Evolutionary conservation across 2,888 invertebrate species (phyloP), one percentile per base, ranked within the genome.

Genomic region (Cryptus armator): DNA sequence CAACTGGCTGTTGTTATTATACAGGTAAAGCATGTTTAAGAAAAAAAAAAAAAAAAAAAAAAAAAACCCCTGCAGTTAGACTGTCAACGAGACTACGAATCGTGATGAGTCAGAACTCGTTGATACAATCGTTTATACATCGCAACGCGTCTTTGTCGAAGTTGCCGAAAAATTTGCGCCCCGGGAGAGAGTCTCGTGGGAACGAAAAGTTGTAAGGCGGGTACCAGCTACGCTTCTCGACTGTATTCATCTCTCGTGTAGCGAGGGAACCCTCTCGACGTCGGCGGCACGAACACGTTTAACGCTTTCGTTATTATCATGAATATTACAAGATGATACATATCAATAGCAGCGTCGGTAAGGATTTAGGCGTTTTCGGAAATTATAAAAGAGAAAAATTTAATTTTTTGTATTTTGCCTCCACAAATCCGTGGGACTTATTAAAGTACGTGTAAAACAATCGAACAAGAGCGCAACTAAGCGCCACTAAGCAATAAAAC

Each of bases 131-230:
- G 24, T 56, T 19, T 56, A 19, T 19, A 56, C 6, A 19, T 56
- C 56, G 56, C 24, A 56, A 56, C 56, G 4, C 53, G 56, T 56
- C 56, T 56, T 24, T 56, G 37, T 37, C 56, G 56, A 24, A 56
- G 24, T 24, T 9, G 16, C 19, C 56, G 19, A 48, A 9, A 56
- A 56, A 56, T 56, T 56, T 10, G 3, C 19, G 56, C 16, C 9
- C 56, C 12, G 56, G 56, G 56, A 10, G 56, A 24, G 16, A 1
- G 7, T 51, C 51, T 51, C 56, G 56, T 56, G 56, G 56, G 56
- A 56, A 56, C 24, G 24, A 56, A 56, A 56, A 56, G 56, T 56
- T 56, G 56, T 19, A 56, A 56, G 19, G 24, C 56, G 9, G 24
- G 56, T 56, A 16, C 10, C 2, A 10, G 37, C 0, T 56, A 3